Conservation (phyloP, 1,140 invertebrate genomes). For the Drosophila pachea region DNA sequence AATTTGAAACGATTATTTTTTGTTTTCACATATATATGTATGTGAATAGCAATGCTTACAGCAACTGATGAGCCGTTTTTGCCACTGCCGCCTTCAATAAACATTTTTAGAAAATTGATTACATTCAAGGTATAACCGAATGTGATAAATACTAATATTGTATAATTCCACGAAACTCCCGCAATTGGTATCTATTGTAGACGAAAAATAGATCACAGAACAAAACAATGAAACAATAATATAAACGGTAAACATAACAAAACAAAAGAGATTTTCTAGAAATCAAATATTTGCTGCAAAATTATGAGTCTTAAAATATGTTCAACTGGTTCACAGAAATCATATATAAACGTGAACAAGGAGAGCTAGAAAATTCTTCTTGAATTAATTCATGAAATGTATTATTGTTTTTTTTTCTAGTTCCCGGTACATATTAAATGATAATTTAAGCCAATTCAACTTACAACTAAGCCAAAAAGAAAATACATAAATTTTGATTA, state of each 20-base stretch:
- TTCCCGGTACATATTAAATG: background rate
- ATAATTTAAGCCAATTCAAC: slow-evolving; percentile 1
- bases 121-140: slow-evolving; percentile 84
- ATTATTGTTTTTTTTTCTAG: background rate
- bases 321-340: too few relatives aligned
- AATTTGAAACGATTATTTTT: slow-evolving; percentile 9
- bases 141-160: slow-evolving; percentile 82
- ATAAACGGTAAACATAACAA: slow-evolving; percentile 42
- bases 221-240: slow-evolving; percentile 43
- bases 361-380: background rate
- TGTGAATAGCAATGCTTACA: slow-evolving; percentile 82
- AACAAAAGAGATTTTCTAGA: slow-evolving; percentile 14
- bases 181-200: slow-evolving; percentile 81
- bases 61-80: slow-evolving; percentile 96
- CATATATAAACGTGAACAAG: background rate
- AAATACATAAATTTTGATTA: slow-evolving; percentile 32
- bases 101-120: slow-evolving; percentile 84
- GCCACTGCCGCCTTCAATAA: slow-evolving; percentile 91
- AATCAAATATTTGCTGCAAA: slow-evolving; percentile 2
- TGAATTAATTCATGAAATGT: background rate
- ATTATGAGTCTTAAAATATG: background rate
- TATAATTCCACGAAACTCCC: slow-evolving; percentile 81
- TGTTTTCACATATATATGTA: background rate
- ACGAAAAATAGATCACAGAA: slow-evolving; percentile 64
- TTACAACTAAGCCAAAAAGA: slow-evolving; percentile 39